These are phyloP conservation scores for Eledona agricola DNA, from an alignment of 2,888 invertebrate genomes.

Conservation along the genomic window DNA sequence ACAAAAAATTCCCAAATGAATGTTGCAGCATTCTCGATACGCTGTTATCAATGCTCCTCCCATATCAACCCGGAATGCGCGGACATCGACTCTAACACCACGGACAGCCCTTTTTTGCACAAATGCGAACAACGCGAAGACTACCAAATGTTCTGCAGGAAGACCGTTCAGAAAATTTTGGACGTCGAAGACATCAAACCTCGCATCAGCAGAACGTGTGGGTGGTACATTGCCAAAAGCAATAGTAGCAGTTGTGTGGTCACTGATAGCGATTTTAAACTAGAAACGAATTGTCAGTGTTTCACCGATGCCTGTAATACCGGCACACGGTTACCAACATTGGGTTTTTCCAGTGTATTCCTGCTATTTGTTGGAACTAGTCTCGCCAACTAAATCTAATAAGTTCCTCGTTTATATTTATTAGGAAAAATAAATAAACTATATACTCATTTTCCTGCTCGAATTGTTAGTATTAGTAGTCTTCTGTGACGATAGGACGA, in stretches of 20 bases:
- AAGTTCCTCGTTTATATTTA: no score
- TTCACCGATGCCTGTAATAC: conserved; percentile 69
- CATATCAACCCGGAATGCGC: conserved; percentile 24
- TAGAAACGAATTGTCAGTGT: conserved; percentile 72
- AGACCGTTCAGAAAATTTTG: no score
- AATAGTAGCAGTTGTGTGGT: conserved; percentile 64
- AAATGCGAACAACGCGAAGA: conserved; percentile 19
- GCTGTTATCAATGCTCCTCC: conserved; percentile 34
- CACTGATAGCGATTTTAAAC: conserved; percentile 71
- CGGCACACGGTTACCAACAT: no score
- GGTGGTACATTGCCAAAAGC: conserved; percentile 58
- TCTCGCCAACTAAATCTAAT: no score
- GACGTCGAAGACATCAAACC: no score
- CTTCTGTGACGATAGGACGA: no score
- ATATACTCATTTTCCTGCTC: no score
- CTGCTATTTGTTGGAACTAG: no score
- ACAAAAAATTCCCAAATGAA: background rate
- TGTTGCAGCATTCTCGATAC: conserved; percentile 21
- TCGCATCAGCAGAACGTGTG: no score
- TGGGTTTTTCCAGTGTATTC: no score
- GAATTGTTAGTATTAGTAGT: no score
- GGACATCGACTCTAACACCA: conserved; percentile 16
- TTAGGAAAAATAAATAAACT: no score
- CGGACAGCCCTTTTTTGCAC: conserved; percentile 8
- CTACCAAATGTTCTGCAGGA: conserved; percentile 29